phyloP scores from a whole-genome alignment of 2,797 vertebrate species.

The Acipenser ruthenus region DNA sequence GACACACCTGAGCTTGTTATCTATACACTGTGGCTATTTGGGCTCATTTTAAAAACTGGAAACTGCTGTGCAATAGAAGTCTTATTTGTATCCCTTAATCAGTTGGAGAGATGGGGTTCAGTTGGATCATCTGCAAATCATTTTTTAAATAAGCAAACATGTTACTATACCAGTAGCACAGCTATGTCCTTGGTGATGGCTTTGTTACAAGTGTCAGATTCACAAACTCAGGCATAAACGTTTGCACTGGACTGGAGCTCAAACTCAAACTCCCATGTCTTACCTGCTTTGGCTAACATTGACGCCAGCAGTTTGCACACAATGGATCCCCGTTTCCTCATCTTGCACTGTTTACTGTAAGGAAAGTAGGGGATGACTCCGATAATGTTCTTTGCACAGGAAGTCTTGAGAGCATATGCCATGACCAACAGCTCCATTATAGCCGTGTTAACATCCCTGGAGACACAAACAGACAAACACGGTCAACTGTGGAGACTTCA shows the following conservation, averaged over 20 bases:
- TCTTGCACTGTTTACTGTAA: slow-evolving; percentile 98
- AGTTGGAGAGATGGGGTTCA: no score
- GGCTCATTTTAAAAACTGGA: no score
- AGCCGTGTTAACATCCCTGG: slow-evolving; percentile 92
- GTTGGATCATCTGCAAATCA: no score
- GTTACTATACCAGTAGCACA: no score
- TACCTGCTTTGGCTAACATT: slow-evolving; percentile 95
- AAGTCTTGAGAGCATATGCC: slow-evolving; percentile 92
- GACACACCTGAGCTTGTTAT: no score
- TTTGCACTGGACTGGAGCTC: no score
- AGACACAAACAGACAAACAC: not conserved
- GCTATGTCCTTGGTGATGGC: no score
- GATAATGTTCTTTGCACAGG: slow-evolving; percentile 93
- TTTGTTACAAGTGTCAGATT: no score
- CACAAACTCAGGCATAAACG: slow-evolving; percentile 3
- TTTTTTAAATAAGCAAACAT: no score
- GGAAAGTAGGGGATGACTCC: slow-evolving; percentile 98
- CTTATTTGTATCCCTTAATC: no score
- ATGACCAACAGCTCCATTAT: slow-evolving; percentile 97
- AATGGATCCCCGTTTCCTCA: slow-evolving; percentile 96
- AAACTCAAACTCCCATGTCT: not conserved
- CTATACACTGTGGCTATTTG: no score
- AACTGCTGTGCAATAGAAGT: no score
- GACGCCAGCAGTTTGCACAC: slow-evolving; percentile 94
- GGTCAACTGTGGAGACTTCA: not conserved